A percentile compares a stretch with the other conserved stretches of the same genome.
These are phyloP conservation scores for Bombus superbus DNA, from an alignment of 1,140 invertebrate genomes.

Conservation along the genomic window DNA sequence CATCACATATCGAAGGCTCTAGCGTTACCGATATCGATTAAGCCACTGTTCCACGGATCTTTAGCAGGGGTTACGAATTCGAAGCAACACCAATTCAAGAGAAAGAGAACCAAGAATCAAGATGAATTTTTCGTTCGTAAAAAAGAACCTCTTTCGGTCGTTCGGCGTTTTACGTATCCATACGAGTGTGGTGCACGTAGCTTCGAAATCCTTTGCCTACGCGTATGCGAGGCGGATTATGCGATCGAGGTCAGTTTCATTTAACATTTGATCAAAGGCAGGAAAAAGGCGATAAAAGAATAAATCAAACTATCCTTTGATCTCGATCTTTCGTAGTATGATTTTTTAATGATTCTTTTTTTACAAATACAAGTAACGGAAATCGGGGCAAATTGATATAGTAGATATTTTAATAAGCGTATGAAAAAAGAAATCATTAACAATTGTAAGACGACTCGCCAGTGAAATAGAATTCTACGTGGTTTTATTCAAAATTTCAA, in stretches of 20 bases:
- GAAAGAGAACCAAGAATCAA: slow-evolving; percentile 10
- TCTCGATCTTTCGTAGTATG: not conserved
- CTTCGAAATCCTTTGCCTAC: not conserved
- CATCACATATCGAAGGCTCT: slow-evolving; percentile 54
- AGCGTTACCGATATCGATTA: slow-evolving; percentile 60
- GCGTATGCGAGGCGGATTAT: not conserved
- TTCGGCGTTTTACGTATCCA: not conserved
- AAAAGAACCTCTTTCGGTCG: not conserved
- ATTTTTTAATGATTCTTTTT: not conserved
- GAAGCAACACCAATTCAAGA: too few relatives aligned
- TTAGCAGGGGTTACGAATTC: slow-evolving; percentile 22
- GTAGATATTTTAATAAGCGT: not conserved
- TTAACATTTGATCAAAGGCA: not conserved
- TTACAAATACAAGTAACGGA: not conserved
- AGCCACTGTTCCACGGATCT: slow-evolving; percentile 46
- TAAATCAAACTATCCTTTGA: not conserved
- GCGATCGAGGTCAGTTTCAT: not conserved
- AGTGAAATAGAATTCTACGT: not conserved
- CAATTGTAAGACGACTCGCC: not conserved
- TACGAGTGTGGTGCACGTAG: not conserved
- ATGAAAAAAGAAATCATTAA: not conserved
- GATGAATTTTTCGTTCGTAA: not conserved
- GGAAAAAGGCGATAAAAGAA: not conserved
- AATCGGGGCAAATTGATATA: not conserved
- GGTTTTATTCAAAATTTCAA: not conserved